A percentile compares a stretch with the other conserved stretches of the same genome.
Conservation (phyloP, 2,113 vertebrate species). For the Brachypteracias leptosomus region DNA sequence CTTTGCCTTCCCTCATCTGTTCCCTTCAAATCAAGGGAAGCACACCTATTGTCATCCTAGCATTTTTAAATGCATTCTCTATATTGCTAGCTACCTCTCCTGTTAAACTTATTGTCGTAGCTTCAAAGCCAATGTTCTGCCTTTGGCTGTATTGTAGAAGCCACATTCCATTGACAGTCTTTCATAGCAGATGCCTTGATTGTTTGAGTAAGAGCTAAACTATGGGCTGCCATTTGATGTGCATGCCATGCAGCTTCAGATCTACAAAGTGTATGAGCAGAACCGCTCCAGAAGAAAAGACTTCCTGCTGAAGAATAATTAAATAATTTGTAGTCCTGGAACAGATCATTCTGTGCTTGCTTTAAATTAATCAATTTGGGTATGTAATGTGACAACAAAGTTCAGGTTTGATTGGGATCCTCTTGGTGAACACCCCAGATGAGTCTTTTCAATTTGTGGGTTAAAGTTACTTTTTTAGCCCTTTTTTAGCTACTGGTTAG, state of each 20-base stretch:
- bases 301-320: neutral
- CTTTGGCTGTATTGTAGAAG: conserved; percentile 13
- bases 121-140: conserved; percentile 55
- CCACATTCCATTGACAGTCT: conserved; percentile 38
- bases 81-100: neutral
- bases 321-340: neutral
- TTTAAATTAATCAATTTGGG: neutral
- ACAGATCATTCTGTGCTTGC: neutral
- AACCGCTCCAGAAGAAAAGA: neutral
- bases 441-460: neutral
- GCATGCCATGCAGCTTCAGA: neutral
- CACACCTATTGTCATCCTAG: neutral
- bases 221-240: conserved; percentile 13
- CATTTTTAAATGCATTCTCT: conserved; percentile 7
- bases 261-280: neutral
- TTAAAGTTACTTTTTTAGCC: neutral
- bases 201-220: conserved; percentile 52
- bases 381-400: neutral
- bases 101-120: neutral
- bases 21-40: neutral
- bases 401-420: neutral
- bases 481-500: too few species aligned
- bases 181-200: conserved; percentile 19
- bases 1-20: neutral
- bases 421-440: neutral